These are phyloP conservation scores for Phalera bucephala DNA, from an alignment of 2,888 invertebrate species.

Conservation along the genomic window DNA sequence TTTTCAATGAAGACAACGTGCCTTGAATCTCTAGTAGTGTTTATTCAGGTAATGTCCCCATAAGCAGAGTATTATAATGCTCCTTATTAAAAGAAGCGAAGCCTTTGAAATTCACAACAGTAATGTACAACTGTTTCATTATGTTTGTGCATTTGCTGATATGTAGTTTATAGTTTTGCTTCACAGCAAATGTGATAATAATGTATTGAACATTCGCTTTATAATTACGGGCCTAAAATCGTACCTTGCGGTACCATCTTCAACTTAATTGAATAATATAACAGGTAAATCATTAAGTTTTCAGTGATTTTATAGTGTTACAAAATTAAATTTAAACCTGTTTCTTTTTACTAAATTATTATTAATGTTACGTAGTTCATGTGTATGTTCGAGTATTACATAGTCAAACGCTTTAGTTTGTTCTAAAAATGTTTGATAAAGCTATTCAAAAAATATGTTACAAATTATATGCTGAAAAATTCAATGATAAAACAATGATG, in stretches of 20 bases:
- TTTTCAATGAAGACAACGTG: constrained; percentile 23
- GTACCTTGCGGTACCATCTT: constrained; percentile 42
- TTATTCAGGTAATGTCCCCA: constrained; percentile 1
- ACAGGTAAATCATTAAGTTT: not conserved
- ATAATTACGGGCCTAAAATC: constrained; percentile 36
- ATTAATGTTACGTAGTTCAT: constrained; percentile 7
- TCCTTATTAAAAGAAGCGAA: too few species aligned
- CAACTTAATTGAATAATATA: not conserved
- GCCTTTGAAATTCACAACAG: too few species aligned
- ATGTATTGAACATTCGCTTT: not conserved
- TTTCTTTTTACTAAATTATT: constrained; percentile 18
- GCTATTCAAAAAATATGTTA: constrained; percentile 3
- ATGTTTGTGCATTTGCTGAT: not conserved
- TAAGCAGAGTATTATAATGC: not conserved
- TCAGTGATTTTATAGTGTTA: constrained; percentile 31
- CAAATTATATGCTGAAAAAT: too few species aligned
- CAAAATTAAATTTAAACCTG: constrained; percentile 15
- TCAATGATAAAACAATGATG: too few species aligned
- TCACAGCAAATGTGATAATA: not conserved
- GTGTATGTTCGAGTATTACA: not conserved
- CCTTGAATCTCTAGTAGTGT: constrained; percentile 37
- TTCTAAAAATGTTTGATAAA: constrained; percentile 12
- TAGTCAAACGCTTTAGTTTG: constrained; percentile 5
- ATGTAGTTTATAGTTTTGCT: not conserved
- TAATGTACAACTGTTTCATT: too few species aligned